phyloP scores from a whole-genome alignment of 2,797 vertebrate genomes.

The Pseudomugil tenellus region DNA sequence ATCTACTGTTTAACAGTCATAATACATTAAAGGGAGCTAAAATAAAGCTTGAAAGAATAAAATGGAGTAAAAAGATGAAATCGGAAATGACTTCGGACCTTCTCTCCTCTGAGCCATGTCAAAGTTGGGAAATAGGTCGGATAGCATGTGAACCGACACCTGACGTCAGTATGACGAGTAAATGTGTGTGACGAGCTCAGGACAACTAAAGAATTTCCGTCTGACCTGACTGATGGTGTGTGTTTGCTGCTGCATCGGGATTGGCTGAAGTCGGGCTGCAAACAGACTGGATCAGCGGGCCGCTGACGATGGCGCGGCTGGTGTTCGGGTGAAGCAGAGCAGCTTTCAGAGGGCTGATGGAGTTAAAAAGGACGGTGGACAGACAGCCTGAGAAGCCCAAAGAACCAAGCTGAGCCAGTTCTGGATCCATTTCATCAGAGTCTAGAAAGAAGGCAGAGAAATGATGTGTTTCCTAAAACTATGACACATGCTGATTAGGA shows the following conservation, averaged over 20 bases:
- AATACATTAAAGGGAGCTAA: too few relatives aligned
- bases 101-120: too few relatives aligned
- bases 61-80: too few relatives aligned
- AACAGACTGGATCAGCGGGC: constrained; percentile 82
- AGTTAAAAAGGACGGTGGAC: constrained; percentile 90
- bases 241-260: constrained; percentile 85
- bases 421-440: constrained; percentile 82
- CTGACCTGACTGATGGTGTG: constrained; percentile 89
- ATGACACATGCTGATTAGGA: neutral
- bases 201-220: neutral
- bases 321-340: constrained; percentile 83
- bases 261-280: constrained; percentile 84
- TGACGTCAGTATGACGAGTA: too few relatives aligned
- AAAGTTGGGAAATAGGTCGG: too few relatives aligned
- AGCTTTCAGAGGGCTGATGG: constrained; percentile 89
- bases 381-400: constrained; percentile 92
- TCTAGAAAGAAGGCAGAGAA: constrained; percentile 67
- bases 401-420: constrained; percentile 84
- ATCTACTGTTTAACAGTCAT: too few relatives aligned
- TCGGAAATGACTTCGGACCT: too few relatives aligned
- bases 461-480: neutral
- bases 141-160: too few relatives aligned
- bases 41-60: too few relatives aligned
- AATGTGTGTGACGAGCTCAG: too few relatives aligned
- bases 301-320: constrained; percentile 81